Evolutionary conservation across 2,888 invertebrate species (phyloP).

Genomic region (Cataglyphis altisquamis): DNA sequence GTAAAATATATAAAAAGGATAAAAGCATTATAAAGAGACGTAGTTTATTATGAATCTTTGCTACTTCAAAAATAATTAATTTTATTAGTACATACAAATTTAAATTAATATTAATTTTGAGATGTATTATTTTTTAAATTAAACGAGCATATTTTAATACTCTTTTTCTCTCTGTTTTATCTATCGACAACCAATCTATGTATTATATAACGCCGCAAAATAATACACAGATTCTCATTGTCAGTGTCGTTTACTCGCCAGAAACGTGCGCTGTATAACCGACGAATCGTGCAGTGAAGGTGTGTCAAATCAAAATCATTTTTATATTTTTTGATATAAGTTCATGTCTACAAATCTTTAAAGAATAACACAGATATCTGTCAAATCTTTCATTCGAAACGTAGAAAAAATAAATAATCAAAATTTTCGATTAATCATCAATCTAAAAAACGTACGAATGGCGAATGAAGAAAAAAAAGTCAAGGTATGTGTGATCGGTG

Average conservation of each 20-base stretch:
- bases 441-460: slow-evolving; percentile 21
- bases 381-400: background rate
- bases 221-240: background rate
- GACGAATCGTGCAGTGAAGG: background rate
- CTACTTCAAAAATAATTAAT: background rate
- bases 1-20: slow-evolving; percentile 25
- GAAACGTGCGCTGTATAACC: background rate
- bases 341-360: background rate
- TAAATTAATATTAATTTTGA: background rate
- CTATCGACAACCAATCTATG: background rate
- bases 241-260: no score
- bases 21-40: background rate
- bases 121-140: background rate
- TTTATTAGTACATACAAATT: background rate
- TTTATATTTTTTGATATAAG: background rate
- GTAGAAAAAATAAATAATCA: background rate
- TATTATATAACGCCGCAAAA: background rate
- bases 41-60: background rate
- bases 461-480: slow-evolving; percentile 44
- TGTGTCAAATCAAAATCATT: background rate
- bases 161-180: background rate
- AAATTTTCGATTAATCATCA: background rate
- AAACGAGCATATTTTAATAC: background rate
- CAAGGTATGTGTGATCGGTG: slow-evolving; percentile 90
- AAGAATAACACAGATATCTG: background rate